Evolutionary conservation across 2,797 vertebrate genomes (phyloP).

Genomic region (Oceanodroma leucorhoa): DNA sequence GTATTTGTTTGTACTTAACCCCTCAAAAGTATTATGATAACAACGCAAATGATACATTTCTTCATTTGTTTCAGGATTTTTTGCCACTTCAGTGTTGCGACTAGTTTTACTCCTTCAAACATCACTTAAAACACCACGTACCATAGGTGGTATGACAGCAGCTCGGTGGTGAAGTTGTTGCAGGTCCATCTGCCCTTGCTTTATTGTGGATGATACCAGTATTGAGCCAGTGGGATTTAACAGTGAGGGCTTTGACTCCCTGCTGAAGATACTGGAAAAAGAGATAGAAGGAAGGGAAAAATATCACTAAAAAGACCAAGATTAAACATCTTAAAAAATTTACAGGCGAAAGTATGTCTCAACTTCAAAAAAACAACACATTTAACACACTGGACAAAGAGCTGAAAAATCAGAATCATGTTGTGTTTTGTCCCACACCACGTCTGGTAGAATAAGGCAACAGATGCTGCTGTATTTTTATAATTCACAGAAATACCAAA

Average conservation of each 20-base stretch:
- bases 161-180: slow-evolving; percentile 94
- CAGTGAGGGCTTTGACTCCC: slow-evolving; percentile 90
- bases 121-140: slow-evolving; percentile 62
- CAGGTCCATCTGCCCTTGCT: slow-evolving; percentile 87
- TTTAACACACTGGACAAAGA: neutral
- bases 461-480: neutral
- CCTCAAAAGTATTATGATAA: neutral
- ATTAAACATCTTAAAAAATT: neutral
- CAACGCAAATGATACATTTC: neutral
- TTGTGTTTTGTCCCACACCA: neutral
- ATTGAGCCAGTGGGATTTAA: slow-evolving; percentile 85
- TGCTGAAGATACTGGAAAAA: slow-evolving; percentile 82
- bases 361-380: neutral
- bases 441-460: neutral
- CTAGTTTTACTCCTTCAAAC: neutral
- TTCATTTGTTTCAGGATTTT: neutral
- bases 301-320: neutral
- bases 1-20: neutral
- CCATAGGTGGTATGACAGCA: slow-evolving; percentile 95
- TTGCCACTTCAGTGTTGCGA: neutral
- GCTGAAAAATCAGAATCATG: neutral
- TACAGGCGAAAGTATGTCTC: neutral
- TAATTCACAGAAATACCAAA: neutral
- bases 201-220: slow-evolving; percentile 86
- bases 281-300: neutral